These are phyloP conservation scores for Gryon sp. DNA, from an alignment of 1,140 invertebrate genomes.

Conservation along the genomic window DNA sequence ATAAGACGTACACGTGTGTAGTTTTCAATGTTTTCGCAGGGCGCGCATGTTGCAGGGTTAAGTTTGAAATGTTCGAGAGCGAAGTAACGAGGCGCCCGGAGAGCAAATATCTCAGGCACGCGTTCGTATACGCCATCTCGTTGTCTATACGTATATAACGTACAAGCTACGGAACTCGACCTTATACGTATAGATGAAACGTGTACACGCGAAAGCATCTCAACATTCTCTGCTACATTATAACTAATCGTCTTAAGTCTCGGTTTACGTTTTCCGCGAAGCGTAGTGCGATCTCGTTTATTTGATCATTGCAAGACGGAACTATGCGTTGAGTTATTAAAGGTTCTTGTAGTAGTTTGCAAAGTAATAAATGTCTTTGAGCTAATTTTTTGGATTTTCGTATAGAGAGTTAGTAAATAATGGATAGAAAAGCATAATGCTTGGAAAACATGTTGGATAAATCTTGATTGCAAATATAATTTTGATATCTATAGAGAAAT, in stretches of 20 bases:
- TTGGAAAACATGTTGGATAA: too few species aligned
- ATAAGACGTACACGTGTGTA: constrained; percentile 42
- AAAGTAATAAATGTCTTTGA: constrained; percentile 5
- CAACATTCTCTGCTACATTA: constrained; percentile 35
- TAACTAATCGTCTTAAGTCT: constrained; percentile 36
- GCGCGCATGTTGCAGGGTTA: constrained; percentile 41
- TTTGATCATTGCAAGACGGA: constrained; percentile 6
- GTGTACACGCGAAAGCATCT: constrained; percentile 24
- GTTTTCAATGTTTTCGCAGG: constrained; percentile 50
- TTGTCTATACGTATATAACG: constrained; percentile 49
- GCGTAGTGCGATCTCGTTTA: constrained; percentile 19
- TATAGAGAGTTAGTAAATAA: too few species aligned
- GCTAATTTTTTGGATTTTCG: too few species aligned
- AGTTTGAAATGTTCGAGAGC: constrained; percentile 57
- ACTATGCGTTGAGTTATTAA: constrained; percentile 9
- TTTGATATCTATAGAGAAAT: too few species aligned
- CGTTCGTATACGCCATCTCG: constrained; percentile 59
- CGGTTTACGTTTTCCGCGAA: constrained; percentile 24
- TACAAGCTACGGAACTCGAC: constrained; percentile 39
- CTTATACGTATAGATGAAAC: constrained; percentile 45
- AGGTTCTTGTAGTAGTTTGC: neutral
- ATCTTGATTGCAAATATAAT: too few species aligned
- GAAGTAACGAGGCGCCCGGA: constrained; percentile 64
- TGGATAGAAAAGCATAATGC: too few species aligned
- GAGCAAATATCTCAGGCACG: constrained; percentile 68